Conservation (phyloP, 2,888 invertebrate species). For the Drosophila paranaensis region DNA sequence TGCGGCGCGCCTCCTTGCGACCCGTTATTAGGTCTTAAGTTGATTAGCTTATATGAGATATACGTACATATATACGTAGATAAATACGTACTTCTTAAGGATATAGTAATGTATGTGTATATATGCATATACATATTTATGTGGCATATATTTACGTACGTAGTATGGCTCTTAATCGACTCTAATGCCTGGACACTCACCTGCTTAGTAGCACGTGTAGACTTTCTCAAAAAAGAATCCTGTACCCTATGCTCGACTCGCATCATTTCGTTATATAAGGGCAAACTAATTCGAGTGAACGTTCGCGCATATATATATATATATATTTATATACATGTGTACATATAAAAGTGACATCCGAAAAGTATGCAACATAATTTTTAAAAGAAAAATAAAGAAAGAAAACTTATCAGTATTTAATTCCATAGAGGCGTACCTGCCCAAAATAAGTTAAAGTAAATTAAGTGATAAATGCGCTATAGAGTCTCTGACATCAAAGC, state of each 20-base stretch:
- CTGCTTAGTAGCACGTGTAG: conserved; percentile 23
- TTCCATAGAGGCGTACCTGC: too few species aligned
- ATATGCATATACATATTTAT: not conserved
- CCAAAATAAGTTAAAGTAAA: too few species aligned
- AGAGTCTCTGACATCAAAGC: too few species aligned
- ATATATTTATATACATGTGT: not conserved
- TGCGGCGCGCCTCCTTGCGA: conserved; percentile 48
- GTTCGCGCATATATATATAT: not conserved
- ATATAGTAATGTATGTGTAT: not conserved
- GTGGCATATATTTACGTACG: conserved; percentile 1
- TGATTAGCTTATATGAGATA: conserved; percentile 28
- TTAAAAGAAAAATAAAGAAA: not conserved
- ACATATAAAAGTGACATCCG: conserved; percentile 19
- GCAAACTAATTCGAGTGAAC: conserved; percentile 33
- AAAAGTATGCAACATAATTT: conserved; percentile 41
- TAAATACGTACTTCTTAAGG: not conserved
- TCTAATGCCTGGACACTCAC: conserved; percentile 18
- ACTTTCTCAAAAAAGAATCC: conserved; percentile 10
- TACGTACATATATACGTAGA: conserved; percentile 5
- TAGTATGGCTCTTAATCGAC: conserved; percentile 12
- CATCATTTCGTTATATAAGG: conserved; percentile 52
- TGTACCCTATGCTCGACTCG: conserved; percentile 7
- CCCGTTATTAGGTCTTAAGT: conserved; percentile 38
- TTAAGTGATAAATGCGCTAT: too few species aligned
- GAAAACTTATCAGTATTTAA: not conserved